A percentile compares a stretch with the other conserved stretches of the same genome.
phyloP scores from a whole-genome alignment of 2,797 vertebrate species.

The Heterohyrax brucei region DNA sequence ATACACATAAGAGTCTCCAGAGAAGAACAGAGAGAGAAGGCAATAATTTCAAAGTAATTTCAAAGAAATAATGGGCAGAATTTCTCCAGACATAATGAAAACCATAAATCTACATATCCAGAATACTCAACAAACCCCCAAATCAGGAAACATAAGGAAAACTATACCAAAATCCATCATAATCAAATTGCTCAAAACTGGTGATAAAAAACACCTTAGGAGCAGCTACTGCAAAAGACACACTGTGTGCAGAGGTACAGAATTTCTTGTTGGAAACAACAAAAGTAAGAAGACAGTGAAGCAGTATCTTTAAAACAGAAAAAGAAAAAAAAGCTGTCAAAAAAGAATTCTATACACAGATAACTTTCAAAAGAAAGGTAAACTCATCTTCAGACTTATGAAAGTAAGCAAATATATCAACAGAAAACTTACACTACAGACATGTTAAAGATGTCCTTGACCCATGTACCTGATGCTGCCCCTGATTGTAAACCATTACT shows the following conservation, averaged over 20 bases:
- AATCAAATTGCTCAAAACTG: constrained; percentile 12
- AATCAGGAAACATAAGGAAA: neutral
- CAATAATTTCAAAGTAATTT: neutral
- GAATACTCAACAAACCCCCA: constrained; percentile 28
- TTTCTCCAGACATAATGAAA: neutral
- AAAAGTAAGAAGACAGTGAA: neutral
- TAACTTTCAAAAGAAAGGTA: neutral
- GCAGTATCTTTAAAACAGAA: neutral
- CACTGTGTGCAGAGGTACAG: neutral
- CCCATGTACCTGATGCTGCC: no score
- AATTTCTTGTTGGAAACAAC: neutral
- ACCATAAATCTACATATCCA: neutral
- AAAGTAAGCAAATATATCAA: neutral
- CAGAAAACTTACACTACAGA: neutral
- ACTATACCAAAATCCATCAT: neutral
- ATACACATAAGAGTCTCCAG: neutral
- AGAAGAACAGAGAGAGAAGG: neutral
- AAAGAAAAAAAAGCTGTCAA: neutral
- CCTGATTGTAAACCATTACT: no score
- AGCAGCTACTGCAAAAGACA: neutral
- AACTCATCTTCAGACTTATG: neutral
- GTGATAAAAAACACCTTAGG: neutral
- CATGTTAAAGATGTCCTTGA: neutral
- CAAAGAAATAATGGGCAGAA: neutral
- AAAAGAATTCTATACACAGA: no score